These are phyloP conservation scores for Esox masquinongy DNA, from an alignment of 2,797 vertebrate species.

Conservation along the genomic window DNA sequence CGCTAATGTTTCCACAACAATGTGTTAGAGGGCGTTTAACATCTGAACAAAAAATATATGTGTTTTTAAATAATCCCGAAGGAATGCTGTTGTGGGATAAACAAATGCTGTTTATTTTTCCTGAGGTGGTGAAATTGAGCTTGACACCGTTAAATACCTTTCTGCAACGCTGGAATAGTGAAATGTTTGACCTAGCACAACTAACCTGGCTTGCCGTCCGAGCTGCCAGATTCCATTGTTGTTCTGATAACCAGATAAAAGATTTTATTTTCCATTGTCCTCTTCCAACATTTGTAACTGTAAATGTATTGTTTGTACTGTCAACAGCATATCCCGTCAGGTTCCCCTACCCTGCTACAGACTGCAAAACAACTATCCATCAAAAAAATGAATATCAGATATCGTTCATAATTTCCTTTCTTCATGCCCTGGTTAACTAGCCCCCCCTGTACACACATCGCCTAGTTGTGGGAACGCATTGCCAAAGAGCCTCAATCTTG, in stretches of 20 bases:
- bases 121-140: slow-evolving; percentile 43
- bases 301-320: slow-evolving; percentile 4
- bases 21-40: slow-evolving; percentile 35
- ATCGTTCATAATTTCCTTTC: no score
- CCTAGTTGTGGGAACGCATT: no score
- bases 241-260: not conserved
- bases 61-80: slow-evolving; percentile 60
- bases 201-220: not conserved
- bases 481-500: no score
- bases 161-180: slow-evolving; percentile 49
- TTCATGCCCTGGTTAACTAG: no score
- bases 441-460: no score
- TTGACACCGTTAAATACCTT: slow-evolving; percentile 54
- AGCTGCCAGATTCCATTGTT: not conserved
- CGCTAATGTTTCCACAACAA: slow-evolving; percentile 37
- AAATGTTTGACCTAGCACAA: slow-evolving; percentile 45
- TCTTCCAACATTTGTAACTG: not conserved
- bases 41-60: slow-evolving; percentile 24
- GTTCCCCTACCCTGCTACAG: no score
- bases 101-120: slow-evolving; percentile 60
- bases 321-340: slow-evolving; percentile 2
- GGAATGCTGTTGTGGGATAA: slow-evolving; percentile 65
- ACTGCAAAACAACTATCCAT: not conserved
- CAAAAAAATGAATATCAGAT: not conserved
- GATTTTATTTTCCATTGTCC: not conserved